These are phyloP conservation scores for Lophius piscatorius DNA, from an alignment of 2,113 vertebrate genomes.

Conservation along the genomic window DNA sequence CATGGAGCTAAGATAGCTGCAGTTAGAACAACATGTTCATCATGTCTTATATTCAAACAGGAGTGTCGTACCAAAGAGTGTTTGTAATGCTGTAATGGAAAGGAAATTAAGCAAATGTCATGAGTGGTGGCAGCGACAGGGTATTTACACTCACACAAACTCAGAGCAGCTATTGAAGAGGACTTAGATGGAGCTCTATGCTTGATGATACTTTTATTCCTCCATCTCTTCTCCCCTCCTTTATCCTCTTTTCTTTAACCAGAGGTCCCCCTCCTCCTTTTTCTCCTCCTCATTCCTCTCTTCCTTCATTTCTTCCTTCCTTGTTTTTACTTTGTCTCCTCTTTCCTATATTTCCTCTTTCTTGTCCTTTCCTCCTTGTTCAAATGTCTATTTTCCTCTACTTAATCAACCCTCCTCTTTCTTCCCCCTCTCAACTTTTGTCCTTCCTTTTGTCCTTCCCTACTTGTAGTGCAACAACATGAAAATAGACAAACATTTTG, in stretches of 20 bases:
- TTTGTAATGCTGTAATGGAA: too few relatives aligned
- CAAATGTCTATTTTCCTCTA: neutral
- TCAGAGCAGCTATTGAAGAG: neutral
- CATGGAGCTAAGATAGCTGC: neutral
- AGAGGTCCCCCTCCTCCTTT: neutral
- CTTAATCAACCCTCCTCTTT: neutral
- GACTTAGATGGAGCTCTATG: conserved; percentile 48
- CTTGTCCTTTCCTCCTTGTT: neutral
- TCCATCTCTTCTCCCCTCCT: neutral
- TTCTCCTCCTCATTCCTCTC: neutral
- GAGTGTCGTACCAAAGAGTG: neutral
- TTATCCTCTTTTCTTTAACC: neutral
- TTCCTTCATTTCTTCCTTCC: neutral
- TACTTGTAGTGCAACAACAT: neutral
- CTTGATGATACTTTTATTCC: conserved; percentile 17
- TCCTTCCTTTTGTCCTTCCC: neutral
- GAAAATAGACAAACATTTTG: neutral
- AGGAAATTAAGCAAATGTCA: conserved; percentile 36
- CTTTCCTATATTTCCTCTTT: neutral
- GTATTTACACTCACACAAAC: conserved; percentile 12
- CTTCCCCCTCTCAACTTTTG: neutral
- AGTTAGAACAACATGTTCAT: neutral
- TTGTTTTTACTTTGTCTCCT: too few relatives aligned
- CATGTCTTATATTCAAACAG: neutral
- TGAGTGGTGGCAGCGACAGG: neutral